Conservation (phyloP, 2,888 invertebrate species). For the Ennomos quercinarius region DNA sequence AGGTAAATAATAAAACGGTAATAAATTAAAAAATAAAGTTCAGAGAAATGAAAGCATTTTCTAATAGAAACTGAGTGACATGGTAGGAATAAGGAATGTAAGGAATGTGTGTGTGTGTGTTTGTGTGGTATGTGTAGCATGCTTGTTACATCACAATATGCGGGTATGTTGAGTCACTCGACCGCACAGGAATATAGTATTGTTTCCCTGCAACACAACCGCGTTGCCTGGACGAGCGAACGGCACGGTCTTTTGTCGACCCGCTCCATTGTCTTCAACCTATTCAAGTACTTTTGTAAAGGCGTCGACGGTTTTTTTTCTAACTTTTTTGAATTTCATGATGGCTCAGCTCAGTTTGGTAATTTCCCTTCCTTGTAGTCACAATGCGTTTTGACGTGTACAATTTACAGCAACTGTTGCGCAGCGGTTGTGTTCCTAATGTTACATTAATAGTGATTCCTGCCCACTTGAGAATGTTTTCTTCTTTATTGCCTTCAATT, state of each 20-base stretch:
- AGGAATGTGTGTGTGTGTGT: too few species aligned
- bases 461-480: constrained; percentile 70
- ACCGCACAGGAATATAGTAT: constrained; percentile 73
- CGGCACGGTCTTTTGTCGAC: constrained; percentile 71
- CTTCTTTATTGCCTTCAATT: constrained; percentile 77
- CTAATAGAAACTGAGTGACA: constrained; percentile 17
- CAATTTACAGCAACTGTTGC: constrained; percentile 53
- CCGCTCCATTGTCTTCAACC: constrained; percentile 70
- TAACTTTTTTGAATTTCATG: constrained; percentile 55
- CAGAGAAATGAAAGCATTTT: constrained; percentile 36
- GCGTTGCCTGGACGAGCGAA: constrained; percentile 62
- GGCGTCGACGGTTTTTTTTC: constrained; percentile 56
- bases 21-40: constrained; percentile 24
- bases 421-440: constrained; percentile 59
- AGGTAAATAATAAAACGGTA: constrained; percentile 6
- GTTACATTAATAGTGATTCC: constrained; percentile 69
- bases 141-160: constrained; percentile 56
- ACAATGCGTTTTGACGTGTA: constrained; percentile 48
- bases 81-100: constrained; percentile 9
- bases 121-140: too few species aligned
- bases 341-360: constrained; percentile 50
- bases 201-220: constrained; percentile 68
- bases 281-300: constrained; percentile 69
- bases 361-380: constrained; percentile 46
- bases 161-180: constrained; percentile 71